Evolutionary conservation across 2,113 vertebrate genomes (phyloP).

Genomic region (Pollimyrus isidori): DNA sequence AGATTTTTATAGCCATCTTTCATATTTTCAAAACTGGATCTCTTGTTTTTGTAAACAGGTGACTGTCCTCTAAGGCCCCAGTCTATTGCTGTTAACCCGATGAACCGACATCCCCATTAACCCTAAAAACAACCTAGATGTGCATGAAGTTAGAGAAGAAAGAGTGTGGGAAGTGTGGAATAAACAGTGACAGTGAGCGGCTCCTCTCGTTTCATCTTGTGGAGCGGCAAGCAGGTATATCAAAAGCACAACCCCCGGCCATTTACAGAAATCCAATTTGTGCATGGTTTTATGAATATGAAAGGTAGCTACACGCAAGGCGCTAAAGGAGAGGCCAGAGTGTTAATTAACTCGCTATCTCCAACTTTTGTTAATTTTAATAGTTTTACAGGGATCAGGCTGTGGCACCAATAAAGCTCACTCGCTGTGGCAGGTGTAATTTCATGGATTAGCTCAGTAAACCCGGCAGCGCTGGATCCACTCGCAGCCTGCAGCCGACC

Average conservation of each 20-base stretch:
- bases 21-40: background rate
- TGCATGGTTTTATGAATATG: constrained; percentile 46
- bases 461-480: constrained; percentile 26
- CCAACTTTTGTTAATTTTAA: constrained; percentile 64
- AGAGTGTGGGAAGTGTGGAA: background rate
- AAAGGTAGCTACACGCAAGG: constrained; percentile 55
- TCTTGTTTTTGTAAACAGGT: background rate
- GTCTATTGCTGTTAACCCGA: background rate
- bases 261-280: constrained; percentile 41
- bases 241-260: constrained; percentile 30
- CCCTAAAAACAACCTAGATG: background rate
- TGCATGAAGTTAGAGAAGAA: background rate
- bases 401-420: constrained; percentile 19
- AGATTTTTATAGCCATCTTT: background rate
- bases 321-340: constrained; percentile 54
- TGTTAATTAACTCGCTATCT: constrained; percentile 71
- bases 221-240: constrained; percentile 30
- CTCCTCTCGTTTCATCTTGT: constrained; percentile 30
- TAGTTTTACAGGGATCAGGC: constrained; percentile 44
- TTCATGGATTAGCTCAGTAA: constrained; percentile 62
- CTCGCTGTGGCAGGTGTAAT: constrained; percentile 67
- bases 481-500: constrained; percentile 46
- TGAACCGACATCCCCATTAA: background rate
- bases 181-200: constrained; percentile 11
- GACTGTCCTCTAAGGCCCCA: background rate